Evolutionary conservation across 1,140 invertebrate genomes (phyloP), one percentile per base, ranked within the genome.

Genomic region (Probaryconus sp.): DNA sequence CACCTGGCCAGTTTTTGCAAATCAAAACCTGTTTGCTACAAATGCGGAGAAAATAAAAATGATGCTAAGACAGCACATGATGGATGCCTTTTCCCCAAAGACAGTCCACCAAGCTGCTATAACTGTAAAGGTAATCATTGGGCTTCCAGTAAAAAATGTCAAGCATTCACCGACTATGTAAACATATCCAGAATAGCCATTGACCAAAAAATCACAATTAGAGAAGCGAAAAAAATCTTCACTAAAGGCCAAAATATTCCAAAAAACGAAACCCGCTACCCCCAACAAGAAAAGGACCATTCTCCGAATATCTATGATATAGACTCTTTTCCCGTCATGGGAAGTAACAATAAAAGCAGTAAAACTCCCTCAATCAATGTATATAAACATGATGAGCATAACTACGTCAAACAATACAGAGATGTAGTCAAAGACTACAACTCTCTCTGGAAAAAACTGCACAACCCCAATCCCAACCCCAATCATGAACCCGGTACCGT

Each of bases 51-150:
- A 20, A 20, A 30, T 0, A 51, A 37, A 51, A 3, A 2, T 17
- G n/a, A 17, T 0, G 20, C n/a, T 2, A 0, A 14, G 13, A 5
- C 1, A 31, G 7, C 17, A 13, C 20, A 35, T 37, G 10, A 37
- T 18, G 5, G 20, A 1, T 51, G 48, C 4, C 0, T 2, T 26
- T 28, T 2, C 21, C 5, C 1, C 3, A 0, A 51, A 9, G 5
- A 24, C 0, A 2, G 21, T 7, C 7, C 28, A 3, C 50, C 24
- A 10, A 38, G 5, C 2, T 55, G 50, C 14, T 55, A 40, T 18
- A 55, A 55, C 1, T 55, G 50, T 33, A 14, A 50, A 33, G 28
- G 28, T 1, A 31, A 48, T n/a, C 45, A 50, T n/a, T 50, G 45
- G 45, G 45, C 3, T 20, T 50, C 45, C 16, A 50, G 45, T 13